A percentile compares a stretch with the other conserved stretches of the same genome.
phyloP scores from a whole-genome alignment of 2,113 vertebrate genomes.

The human (Homo sapiens) region GRCh38 chr5:170362001-170362500 shows the following conservation, averaged over 20 bases:
- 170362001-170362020: not conserved
- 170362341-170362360: not conserved
- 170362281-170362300: rapidly evolving
- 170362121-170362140: not conserved
- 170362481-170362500: not conserved
- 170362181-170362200: not conserved
- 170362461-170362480: not conserved
- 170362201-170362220: not conserved
- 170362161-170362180: not conserved
- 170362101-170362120: rapidly evolving
- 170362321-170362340: not conserved
- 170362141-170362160: rapidly evolving
- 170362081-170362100: not conserved
- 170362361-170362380: not conserved
- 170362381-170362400: not conserved
- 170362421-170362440: not conserved
- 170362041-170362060: rapidly evolving
- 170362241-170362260: not conserved
- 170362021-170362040: not conserved
- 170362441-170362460: not conserved
- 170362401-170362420: not conserved
- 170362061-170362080: rapidly evolving
- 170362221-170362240: not conserved
- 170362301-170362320: rapidly evolving
- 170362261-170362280: not conserved